These are phyloP conservation scores for Yasuhikotakia modesta DNA, from an alignment of 2,797 vertebrate genomes.

Conservation along the genomic window DNA sequence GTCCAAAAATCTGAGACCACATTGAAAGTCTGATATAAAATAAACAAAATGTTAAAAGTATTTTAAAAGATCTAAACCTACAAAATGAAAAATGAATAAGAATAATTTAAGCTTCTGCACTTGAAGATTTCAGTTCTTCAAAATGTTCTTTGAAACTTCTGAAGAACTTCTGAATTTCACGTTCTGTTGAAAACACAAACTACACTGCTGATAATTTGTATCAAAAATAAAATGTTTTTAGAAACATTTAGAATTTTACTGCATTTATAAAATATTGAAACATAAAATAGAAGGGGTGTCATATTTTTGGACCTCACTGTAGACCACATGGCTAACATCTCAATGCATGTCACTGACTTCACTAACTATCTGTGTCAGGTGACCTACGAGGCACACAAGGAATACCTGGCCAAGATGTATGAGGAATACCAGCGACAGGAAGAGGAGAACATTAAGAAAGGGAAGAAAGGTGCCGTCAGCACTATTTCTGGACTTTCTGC, in stretches of 20 bases:
- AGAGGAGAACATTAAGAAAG: constrained; percentile 98
- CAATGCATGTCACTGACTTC: background rate
- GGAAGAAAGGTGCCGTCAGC: constrained; percentile 96
- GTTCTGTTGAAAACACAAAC: background rate
- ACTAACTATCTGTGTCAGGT: constrained; percentile 75
- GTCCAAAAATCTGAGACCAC: background rate
- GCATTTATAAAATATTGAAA: no score
- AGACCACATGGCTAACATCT: constrained; percentile 1
- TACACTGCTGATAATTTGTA: no score
- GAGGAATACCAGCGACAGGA: constrained; percentile 99
- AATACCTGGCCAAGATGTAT: constrained; percentile 99
- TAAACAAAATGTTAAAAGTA: no score
- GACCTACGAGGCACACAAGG: constrained; percentile 98
- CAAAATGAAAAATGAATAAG: no score
- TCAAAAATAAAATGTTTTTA: no score
- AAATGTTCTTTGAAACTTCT: no score
- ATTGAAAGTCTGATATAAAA: background rate
- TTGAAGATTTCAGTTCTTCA: no score
- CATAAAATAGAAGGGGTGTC: background rate
- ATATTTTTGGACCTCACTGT: background rate
- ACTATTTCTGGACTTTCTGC: constrained; percentile 96
- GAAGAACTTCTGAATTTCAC: background rate
- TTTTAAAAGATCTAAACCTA: background rate
- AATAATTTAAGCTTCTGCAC: background rate
- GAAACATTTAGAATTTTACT: no score